A percentile compares a stretch with the other conserved stretches of the same genome.
Conservation (phyloP, 2,888 invertebrate genomes). For the Papilio demoleus region DNA sequence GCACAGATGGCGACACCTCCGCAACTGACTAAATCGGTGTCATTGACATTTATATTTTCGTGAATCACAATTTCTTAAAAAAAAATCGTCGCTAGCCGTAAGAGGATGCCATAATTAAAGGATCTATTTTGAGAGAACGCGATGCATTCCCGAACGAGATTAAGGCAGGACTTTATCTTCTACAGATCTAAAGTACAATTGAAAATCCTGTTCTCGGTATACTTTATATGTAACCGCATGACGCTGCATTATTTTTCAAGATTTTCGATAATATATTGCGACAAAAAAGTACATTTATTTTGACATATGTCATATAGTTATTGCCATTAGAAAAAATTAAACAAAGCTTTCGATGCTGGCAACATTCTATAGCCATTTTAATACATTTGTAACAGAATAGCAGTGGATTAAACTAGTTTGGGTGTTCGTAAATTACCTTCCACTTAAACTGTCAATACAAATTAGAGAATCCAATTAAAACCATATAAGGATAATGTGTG, state of each 20-base stretch:
- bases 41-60: slow-evolving; percentile 35
- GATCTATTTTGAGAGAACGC: slow-evolving; percentile 27
- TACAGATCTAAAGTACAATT: slow-evolving; percentile 8
- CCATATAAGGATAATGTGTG: slow-evolving; percentile 26
- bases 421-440: neutral
- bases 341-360: neutral
- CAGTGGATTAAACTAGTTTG: neutral
- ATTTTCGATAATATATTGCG: neutral
- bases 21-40: slow-evolving; percentile 26
- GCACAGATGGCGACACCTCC: slow-evolving; percentile 36
- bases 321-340: neutral
- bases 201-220: neutral
- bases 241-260: neutral
- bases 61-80: slow-evolving; percentile 36
- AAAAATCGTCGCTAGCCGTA: slow-evolving; percentile 27
- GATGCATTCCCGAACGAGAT: slow-evolving; percentile 22
- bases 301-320: neutral
- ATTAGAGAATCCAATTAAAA: slow-evolving; percentile 28
- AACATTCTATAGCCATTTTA: neutral
- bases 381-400: neutral
- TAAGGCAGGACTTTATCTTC: slow-evolving; percentile 9
- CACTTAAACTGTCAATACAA: neutral
- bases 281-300: neutral
- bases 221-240: neutral
- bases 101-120: slow-evolving; percentile 33